Conservation (phyloP, 1,140 invertebrate species). For the Tetramorium simillimum region DNA sequence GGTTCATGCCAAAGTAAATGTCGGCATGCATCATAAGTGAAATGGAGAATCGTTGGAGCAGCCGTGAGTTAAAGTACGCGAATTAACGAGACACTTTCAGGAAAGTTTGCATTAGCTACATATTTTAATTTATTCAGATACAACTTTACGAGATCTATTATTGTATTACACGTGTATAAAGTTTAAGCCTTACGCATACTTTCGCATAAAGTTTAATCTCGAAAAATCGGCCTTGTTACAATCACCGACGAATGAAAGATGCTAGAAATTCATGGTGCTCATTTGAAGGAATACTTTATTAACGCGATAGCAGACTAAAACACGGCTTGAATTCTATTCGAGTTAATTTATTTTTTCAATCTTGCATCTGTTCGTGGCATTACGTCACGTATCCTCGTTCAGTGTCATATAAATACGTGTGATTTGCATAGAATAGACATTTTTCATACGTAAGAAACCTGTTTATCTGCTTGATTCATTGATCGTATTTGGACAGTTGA, state of each 20-base stretch:
- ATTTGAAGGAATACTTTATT: not conserved
- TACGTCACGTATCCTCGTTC: not conserved
- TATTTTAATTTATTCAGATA: not conserved
- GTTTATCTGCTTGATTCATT: not conserved
- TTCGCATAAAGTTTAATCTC: not conserved
- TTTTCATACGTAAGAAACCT: not conserved
- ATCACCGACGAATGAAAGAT: not conserved
- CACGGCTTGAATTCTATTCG: not conserved
- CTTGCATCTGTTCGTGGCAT: not conserved
- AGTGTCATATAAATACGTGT: not conserved
- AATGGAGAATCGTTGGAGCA: not conserved
- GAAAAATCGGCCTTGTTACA: not conserved
- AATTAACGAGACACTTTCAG: not conserved
- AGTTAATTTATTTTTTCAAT: not conserved
- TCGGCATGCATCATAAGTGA: constrained; percentile 12
- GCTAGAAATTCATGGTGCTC: not conserved
- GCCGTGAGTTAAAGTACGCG: not conserved
- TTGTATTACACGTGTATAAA: not conserved
- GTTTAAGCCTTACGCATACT: not conserved
- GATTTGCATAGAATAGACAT: not conserved
- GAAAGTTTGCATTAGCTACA: not conserved
- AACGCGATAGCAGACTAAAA: not conserved
- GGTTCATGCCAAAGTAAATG: constrained; percentile 47
- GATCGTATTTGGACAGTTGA: not conserved
- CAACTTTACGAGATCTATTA: not conserved